Evolutionary conservation across 2,113 vertebrate genomes (phyloP).

Genomic region (Canis aureus): DNA sequence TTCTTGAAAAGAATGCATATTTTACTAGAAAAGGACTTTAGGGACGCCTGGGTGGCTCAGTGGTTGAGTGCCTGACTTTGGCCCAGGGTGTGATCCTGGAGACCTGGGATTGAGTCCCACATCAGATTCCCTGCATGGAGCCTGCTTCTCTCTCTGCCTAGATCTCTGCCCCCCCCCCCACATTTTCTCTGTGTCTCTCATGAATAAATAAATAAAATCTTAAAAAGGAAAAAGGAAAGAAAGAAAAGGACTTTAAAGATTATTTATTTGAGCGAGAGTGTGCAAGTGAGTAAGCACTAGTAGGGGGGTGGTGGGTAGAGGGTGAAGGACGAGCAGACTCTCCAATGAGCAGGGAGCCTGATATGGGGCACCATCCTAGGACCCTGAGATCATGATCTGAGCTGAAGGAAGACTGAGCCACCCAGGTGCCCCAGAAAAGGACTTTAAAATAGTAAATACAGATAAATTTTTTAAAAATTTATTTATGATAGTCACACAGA

Average conservation of each 20-base stretch:
- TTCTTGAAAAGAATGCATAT: constrained; percentile 42
- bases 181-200: too few species aligned
- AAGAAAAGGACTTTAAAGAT: constrained; percentile 30
- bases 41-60: too few species aligned
- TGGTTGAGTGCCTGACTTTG: too few species aligned
- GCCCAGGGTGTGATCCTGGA: too few species aligned
- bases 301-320: background rate
- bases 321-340: background rate
- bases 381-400: background rate
- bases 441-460: constrained; percentile 51
- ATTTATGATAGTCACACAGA: too few species aligned
- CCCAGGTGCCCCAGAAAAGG: background rate
- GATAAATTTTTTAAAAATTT: background rate
- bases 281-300: background rate
- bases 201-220: too few species aligned
- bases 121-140: too few species aligned
- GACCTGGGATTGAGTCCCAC: too few species aligned
- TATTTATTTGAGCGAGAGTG: background rate
- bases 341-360: background rate
- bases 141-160: too few species aligned
- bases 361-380: background rate
- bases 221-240: too few species aligned
- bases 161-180: too few species aligned
- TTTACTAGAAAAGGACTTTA: constrained; percentile 41
- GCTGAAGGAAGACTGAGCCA: background rate